These are phyloP conservation scores for Rhodinocichla rosea DNA, from an alignment of 2,113 vertebrate genomes.

Conservation along the genomic window DNA sequence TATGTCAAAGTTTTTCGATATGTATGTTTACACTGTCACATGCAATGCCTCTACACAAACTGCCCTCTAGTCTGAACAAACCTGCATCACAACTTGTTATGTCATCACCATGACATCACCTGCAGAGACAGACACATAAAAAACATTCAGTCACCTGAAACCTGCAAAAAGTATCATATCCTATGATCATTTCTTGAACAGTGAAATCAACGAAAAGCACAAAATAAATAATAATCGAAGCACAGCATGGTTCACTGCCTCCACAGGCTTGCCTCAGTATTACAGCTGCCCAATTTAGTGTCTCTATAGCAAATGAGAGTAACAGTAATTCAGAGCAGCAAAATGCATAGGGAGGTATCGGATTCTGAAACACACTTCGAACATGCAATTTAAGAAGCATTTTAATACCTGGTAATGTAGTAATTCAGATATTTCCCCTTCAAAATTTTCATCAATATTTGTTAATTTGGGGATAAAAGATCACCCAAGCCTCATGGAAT, in stretches of 20 bases:
- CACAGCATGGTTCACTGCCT: background rate
- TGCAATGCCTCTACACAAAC: background rate
- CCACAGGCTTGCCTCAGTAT: background rate
- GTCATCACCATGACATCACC: background rate
- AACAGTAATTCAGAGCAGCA: background rate
- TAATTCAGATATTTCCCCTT: background rate
- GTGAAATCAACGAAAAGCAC: background rate
- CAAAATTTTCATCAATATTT: background rate
- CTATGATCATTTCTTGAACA: background rate
- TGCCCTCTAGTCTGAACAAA: background rate
- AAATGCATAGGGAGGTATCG: background rate
- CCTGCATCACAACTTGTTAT: background rate
- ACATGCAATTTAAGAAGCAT: background rate
- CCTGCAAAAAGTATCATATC: background rate
- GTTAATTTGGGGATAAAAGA: background rate
- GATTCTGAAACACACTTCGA: background rate
- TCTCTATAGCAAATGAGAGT: background rate
- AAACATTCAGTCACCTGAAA: background rate
- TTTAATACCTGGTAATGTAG: background rate
- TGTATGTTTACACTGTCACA: fast-evolving
- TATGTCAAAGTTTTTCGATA: background rate
- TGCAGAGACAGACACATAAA: background rate
- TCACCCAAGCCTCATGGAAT: background rate
- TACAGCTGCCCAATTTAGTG: background rate
- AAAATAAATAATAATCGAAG: background rate